phyloP scores from a whole-genome alignment of 2,888 invertebrate genomes.

The Nemoura dubitans region DNA sequence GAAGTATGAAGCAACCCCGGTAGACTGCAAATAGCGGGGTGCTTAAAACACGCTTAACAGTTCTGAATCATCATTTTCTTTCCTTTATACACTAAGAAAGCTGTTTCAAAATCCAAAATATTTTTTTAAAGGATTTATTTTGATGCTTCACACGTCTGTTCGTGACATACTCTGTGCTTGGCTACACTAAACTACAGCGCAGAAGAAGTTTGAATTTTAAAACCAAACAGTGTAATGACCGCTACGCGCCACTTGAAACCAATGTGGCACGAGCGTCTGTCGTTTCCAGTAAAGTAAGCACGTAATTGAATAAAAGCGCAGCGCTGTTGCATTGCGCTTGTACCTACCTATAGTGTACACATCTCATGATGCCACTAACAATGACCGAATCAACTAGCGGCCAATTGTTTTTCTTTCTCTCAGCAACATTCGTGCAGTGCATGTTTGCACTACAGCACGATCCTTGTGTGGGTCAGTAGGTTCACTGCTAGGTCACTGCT shows the following conservation, averaged over 20 bases:
- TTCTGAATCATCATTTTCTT: neutral
- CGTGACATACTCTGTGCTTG: neutral
- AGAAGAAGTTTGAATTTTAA: neutral
- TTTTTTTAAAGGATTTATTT: neutral
- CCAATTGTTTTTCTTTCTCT: neutral
- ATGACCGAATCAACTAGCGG: neutral
- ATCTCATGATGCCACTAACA: constrained; percentile 3
- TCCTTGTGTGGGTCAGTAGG: neutral
- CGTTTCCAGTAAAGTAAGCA: neutral
- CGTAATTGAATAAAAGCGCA: neutral
- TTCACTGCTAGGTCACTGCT: neutral
- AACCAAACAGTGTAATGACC: neutral
- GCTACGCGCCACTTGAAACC: neutral
- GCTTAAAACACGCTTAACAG: neutral
- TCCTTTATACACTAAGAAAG: neutral
- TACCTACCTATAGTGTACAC: neutral
- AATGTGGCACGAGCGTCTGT: neutral
- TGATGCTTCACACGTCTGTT: neutral
- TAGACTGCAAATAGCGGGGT: neutral
- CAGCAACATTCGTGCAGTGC: neutral
- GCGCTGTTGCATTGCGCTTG: neutral
- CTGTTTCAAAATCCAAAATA: no score
- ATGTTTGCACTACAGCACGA: neutral
- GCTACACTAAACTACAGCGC: neutral
- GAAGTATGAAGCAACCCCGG: neutral